Percentiles rank a stretch among this genome's conserved stretches.
Conservation (phyloP, 2,888 invertebrate genomes). For the Drosophila subsilvestris region DNA sequence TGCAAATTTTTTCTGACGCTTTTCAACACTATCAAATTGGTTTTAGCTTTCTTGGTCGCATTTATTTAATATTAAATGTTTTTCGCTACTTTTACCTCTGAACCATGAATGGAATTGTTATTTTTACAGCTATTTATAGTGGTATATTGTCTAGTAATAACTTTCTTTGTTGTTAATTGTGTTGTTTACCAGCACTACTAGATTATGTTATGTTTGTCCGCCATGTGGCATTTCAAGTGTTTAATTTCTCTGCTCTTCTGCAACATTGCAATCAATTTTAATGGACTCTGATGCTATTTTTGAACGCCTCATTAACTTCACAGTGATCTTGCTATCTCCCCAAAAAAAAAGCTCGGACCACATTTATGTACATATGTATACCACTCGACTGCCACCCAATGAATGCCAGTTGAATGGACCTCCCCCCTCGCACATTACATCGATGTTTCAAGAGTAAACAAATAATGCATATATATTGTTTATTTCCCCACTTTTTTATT, state of each 20-base stretch:
- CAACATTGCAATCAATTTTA: neutral
- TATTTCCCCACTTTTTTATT: conserved; percentile 56
- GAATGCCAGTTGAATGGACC: conserved; percentile 47
- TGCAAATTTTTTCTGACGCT: neutral
- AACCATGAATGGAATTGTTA: neutral
- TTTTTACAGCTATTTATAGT: too few species aligned
- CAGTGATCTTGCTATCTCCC: neutral
- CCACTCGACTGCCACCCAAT: neutral
- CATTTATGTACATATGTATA: neutral
- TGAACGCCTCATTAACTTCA: conserved; percentile 1
- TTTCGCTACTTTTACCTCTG: neutral
- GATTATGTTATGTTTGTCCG: neutral
- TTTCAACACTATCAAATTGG: neutral
- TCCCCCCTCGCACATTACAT: conserved; percentile 23
- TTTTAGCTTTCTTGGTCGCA: neutral
- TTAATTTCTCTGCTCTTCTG: neutral
- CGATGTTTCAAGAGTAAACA: neutral
- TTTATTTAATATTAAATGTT: neutral
- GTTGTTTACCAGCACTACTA: neutral
- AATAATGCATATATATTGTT: conserved; percentile 41
- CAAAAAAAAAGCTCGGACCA: conserved; percentile 17
- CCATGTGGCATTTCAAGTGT: conserved; percentile 11
- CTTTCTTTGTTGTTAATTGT: neutral
- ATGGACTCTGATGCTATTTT: conserved; percentile 6
- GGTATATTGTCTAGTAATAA: neutral